Conservation (phyloP, 1,140 invertebrate genomes). For the Lineus longissimus region DNA sequence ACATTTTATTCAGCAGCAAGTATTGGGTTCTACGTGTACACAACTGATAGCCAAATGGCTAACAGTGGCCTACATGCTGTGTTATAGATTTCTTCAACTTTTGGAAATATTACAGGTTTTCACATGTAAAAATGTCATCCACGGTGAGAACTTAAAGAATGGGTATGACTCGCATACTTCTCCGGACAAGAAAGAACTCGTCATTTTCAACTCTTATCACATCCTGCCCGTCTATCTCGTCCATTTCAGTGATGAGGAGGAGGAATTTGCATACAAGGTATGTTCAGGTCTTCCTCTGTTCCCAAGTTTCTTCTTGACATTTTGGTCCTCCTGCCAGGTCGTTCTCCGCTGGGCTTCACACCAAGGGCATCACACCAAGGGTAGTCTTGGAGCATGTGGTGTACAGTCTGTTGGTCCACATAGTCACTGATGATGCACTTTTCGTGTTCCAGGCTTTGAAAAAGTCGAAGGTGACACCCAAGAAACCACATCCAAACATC, state of each 20-base stretch:
- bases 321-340: too few relatives aligned
- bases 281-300: background rate
- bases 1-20: too few relatives aligned
- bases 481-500: background rate
- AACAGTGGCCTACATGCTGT: too few relatives aligned
- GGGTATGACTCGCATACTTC: slow-evolving; percentile 41
- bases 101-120: slow-evolving; percentile 21
- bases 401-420: too few relatives aligned
- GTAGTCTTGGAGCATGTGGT: too few relatives aligned
- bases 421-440: too few relatives aligned
- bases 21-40: too few relatives aligned
- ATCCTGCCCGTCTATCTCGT: slow-evolving; percentile 41
- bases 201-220: slow-evolving; percentile 39
- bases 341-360: too few relatives aligned
- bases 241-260: slow-evolving; percentile 23
- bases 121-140: slow-evolving; percentile 33
- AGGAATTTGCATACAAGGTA: slow-evolving; percentile 30
- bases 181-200: slow-evolving; percentile 37
- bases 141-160: slow-evolving; percentile 26
- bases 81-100: too few relatives aligned
- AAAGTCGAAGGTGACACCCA: background rate
- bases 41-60: too few relatives aligned
- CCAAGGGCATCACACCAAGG: too few relatives aligned
- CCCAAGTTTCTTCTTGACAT: too few relatives aligned
- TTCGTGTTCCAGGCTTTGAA: background rate